Percentiles rank a stretch among this genome's conserved stretches.
Evolutionary conservation across 2,888 invertebrate genomes (phyloP).

Genomic region (Andrena praecox): DNA sequence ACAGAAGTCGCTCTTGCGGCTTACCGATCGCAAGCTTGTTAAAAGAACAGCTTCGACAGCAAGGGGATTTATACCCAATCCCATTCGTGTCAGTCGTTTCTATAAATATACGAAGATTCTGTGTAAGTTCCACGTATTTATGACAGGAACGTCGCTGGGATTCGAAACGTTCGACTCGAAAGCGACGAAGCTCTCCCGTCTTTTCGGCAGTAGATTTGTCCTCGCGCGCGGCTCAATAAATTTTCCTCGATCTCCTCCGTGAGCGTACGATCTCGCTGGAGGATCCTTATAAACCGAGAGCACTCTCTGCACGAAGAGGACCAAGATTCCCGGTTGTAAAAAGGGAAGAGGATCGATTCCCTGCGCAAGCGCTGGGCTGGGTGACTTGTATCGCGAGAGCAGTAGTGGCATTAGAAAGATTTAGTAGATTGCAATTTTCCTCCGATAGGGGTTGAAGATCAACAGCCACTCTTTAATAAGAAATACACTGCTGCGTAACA

Average conservation of each 20-base stretch:
- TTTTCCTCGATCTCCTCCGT: conserved; percentile 38
- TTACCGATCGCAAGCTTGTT: conserved; percentile 15
- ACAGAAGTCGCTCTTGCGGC: neutral
- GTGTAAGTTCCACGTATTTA: conserved; percentile 58
- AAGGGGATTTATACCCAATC: conserved; percentile 56
- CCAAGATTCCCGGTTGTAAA: neutral
- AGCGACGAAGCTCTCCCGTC: conserved; percentile 41
- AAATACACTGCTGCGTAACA: too few species aligned
- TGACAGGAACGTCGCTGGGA: conserved; percentile 59
- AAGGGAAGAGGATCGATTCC: neutral
- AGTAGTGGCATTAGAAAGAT: neutral
- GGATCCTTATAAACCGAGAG: conserved; percentile 29
- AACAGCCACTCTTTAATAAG: too few species aligned
- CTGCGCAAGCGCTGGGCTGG: neutral
- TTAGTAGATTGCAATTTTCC: neutral
- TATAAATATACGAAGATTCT: conserved; percentile 59
- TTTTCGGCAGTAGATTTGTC: conserved; percentile 60
- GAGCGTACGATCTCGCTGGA: neutral
- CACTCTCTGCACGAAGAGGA: neutral
- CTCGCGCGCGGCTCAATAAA: conserved; percentile 50
- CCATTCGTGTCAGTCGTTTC: conserved; percentile 52
- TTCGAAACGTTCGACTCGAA: conserved; percentile 55
- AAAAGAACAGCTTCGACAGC: conserved; percentile 36
- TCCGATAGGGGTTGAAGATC: too few species aligned
- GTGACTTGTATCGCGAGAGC: neutral